A percentile compares a stretch with the other conserved stretches of the same genome.
phyloP scores from a whole-genome alignment of 2,888 invertebrate species.

The Luffia ferchaultella region DNA sequence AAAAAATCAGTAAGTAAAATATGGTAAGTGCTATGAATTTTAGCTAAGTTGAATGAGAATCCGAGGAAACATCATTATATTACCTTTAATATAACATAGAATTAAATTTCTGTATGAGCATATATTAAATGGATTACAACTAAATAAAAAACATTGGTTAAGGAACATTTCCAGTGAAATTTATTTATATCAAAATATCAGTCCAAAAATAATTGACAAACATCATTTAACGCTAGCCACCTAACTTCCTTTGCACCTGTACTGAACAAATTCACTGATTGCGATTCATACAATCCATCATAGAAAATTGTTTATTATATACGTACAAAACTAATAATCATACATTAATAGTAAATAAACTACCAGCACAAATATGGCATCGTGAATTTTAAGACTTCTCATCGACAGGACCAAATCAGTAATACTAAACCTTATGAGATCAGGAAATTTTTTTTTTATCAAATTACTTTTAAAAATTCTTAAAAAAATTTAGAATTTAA shows the following conservation, averaged over 20 bases:
- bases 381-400: not conserved
- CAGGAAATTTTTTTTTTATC: too few species aligned
- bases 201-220: not conserved
- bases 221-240: not conserved
- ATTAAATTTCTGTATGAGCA: too few species aligned
- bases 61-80: too few species aligned
- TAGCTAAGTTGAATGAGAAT: too few species aligned
- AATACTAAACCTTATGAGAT: not conserved
- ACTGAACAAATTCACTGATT: not conserved
- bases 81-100: too few species aligned
- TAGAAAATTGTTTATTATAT: too few species aligned
- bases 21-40: too few species aligned
- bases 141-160: not conserved
- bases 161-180: not conserved
- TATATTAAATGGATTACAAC: not conserved
- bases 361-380: not conserved
- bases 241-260: not conserved
- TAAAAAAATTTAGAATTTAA: too few species aligned
- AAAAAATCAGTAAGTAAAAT: too few species aligned
- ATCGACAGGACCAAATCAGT: not conserved
- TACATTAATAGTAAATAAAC: not conserved
- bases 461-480: too few species aligned
- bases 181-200: not conserved
- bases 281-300: not conserved
- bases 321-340: not conserved